Conservation (phyloP, 2,113 vertebrate genomes). For the Brienomyrus longianalis region DNA sequence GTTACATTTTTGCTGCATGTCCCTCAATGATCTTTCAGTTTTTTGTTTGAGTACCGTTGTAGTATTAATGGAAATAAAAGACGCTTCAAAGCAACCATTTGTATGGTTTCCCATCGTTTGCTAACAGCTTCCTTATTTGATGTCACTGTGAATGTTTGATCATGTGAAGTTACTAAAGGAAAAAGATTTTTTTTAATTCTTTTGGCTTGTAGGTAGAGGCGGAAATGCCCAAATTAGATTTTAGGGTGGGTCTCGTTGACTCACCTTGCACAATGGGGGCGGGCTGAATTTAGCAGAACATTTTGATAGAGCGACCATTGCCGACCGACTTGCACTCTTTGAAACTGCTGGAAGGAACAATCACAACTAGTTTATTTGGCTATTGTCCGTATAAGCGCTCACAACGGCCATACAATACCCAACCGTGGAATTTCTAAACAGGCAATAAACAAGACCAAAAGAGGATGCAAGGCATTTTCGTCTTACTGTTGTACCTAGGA, state of each 20-base stretch:
- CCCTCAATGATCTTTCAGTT: neutral
- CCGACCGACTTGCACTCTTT: neutral
- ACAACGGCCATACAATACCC: neutral
- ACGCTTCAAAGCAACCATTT: neutral
- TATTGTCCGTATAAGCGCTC: neutral
- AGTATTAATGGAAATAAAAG: neutral
- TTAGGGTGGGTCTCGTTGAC: neutral
- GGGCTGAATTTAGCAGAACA: neutral
- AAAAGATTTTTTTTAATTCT: neutral
- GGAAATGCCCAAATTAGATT: neutral
- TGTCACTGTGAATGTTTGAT: neutral
- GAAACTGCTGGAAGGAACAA: neutral
- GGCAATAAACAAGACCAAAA: neutral
- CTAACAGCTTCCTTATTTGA: neutral
- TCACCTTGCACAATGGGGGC: conserved; percentile 7
- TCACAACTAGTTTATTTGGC: neutral
- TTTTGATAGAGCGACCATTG: neutral
- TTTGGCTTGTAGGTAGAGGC: neutral
- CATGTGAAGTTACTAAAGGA: neutral
- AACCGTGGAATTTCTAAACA: neutral
- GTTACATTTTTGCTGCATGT: neutral
- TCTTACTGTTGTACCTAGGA: neutral
- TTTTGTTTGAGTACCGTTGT: neutral
- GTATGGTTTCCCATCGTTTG: neutral
- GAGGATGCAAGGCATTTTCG: neutral